These are phyloP conservation scores for Melanchra persicariae DNA, from an alignment of 2,888 invertebrate genomes.

Conservation along the genomic window DNA sequence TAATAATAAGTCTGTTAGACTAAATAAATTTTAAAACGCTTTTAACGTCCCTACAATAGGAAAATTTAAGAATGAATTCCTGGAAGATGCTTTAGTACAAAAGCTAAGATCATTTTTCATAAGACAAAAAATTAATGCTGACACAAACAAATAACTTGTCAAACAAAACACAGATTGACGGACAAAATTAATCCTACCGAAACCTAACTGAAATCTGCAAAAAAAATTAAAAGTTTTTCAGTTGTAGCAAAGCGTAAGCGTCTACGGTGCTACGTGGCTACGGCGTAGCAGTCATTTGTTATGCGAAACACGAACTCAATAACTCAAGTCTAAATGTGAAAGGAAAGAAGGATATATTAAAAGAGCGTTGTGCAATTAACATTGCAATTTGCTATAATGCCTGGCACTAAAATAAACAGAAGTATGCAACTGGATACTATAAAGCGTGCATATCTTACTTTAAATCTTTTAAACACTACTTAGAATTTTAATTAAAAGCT, in stretches of 20 bases:
- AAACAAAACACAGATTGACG: slow-evolving; percentile 24
- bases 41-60: not conserved
- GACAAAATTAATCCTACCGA: slow-evolving; percentile 29
- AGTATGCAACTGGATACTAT: slow-evolving; percentile 59
- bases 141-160: not conserved
- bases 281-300: slow-evolving; percentile 71
- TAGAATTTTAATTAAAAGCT: slow-evolving; percentile 50
- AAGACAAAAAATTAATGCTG: not conserved
- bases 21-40: not conserved
- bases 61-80: not conserved
- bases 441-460: slow-evolving; percentile 61
- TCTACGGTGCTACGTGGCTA: slow-evolving; percentile 66
- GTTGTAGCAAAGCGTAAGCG: slow-evolving; percentile 65
- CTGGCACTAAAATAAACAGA: slow-evolving; percentile 63
- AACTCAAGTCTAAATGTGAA: slow-evolving; percentile 78
- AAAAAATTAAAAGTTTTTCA: slow-evolving; percentile 54
- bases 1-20: not conserved
- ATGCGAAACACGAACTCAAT: slow-evolving; percentile 82
- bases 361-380: slow-evolving; percentile 77
- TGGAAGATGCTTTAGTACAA: not conserved
- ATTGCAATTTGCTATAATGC: slow-evolving; percentile 71
- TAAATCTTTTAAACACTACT: slow-evolving; percentile 54
- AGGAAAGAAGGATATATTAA: slow-evolving; percentile 79
- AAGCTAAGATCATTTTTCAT: not conserved
- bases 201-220: slow-evolving; percentile 28